Conservation (phyloP, 2,113 vertebrate genomes). For the Xiphophorus couchianus region DNA sequence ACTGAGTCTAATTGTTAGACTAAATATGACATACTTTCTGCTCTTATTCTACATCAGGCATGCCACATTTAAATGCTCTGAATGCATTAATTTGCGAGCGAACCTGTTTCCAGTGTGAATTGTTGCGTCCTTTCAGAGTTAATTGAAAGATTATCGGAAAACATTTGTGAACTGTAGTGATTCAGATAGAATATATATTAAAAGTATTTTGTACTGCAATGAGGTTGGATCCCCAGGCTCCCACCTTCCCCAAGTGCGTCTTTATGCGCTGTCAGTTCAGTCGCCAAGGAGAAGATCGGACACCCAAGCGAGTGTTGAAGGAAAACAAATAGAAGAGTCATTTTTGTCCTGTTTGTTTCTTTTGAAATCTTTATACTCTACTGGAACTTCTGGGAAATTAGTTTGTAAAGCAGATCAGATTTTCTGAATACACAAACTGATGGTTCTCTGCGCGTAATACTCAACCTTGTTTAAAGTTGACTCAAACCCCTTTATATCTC, state of each 20-base stretch:
- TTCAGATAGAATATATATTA: no score
- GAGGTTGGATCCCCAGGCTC: no score
- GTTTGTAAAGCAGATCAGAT: not conserved
- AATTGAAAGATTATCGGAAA: no score
- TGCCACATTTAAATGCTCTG: not conserved
- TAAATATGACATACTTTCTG: not conserved
- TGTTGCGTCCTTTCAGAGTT: no score
- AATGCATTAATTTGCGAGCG: not conserved
- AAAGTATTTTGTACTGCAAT: no score
- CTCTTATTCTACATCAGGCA: not conserved
- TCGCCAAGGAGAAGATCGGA: slow-evolving; percentile 21
- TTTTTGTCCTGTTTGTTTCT: no score
- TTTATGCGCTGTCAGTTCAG: slow-evolving; percentile 22
- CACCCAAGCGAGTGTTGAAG: not conserved
- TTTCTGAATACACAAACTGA: not conserved
- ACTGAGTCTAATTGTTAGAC: no score
- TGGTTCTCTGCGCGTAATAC: not conserved
- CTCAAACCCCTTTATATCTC: no score
- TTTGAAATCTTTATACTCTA: no score
- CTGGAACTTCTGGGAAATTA: not conserved
- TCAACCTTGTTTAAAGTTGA: no score
- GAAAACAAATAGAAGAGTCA: not conserved
- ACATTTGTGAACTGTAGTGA: no score
- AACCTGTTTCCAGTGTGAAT: no score
- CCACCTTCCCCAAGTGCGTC: slow-evolving; percentile 2